Evolutionary conservation across 1,140 invertebrate genomes (phyloP), one percentile per base, ranked within the genome.

Genomic region (Nephila pilipes): DNA sequence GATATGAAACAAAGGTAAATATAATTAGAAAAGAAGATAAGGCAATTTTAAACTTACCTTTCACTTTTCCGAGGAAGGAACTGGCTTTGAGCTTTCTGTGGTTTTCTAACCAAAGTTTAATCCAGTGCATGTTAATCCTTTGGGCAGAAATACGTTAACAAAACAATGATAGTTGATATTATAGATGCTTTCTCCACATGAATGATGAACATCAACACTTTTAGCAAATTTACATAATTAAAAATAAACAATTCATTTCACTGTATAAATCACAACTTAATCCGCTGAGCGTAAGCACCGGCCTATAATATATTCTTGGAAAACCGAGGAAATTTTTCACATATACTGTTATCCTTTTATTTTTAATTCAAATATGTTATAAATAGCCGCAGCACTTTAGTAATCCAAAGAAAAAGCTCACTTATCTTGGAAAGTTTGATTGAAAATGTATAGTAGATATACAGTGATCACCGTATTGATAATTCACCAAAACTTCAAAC

Each of bases 81-180:
- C 54, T 57, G 55, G 83, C 83, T 85, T 60, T 32, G 46, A 57
- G 83, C 83, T 85, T 36, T 58, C 20, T 58, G 54, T 58, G 57
- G 20, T 85, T 20, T 32, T 22, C 29, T 29, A 54, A 12, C 83
- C 54, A 60, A 60, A 29, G 12, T 85, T 85, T 85, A 85, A 85
- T 85, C 83, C 54, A 46, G 29, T 58, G 83, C 83, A 85, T 85
- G 46, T 57, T 85, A 85, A 85, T 60, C 54, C 83, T 60, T 58
- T 85, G 38, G 46, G 25, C 22, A 55, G 36, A 46, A 54, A 54
- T 54, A 54, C 36, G n/a, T 54, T 55, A 54, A 54, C 38, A 83
- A 83, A n/a, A 83, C 46, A 54, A 83, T 54, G 16, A 83, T 54
- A 22, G 14, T 25, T 55, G 20, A 25, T 55, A 10, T 22, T 63